Base-by-base conservation (phyloP, 2,797 vertebrate genomes). In the Rhinichthys osculus region DNA sequence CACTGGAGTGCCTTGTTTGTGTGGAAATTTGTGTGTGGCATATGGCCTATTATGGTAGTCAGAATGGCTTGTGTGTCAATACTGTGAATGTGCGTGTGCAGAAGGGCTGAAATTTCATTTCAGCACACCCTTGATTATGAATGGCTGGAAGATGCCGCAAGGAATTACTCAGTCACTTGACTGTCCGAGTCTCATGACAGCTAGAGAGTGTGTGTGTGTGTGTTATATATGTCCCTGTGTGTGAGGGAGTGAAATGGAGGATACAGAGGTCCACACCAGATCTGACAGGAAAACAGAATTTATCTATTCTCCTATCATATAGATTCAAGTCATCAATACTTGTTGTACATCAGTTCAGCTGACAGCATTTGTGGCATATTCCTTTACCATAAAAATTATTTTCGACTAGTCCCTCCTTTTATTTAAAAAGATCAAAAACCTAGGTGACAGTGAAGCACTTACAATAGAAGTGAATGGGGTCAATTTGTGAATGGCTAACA, bases 41-140 rank as follows among this genome's bases (percentile, higher is more conserved):
- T 72, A 54, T 82, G 50, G 27, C 38, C 62, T 78, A 73, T 78
- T 86, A 84, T 64, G 35, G 5, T 77, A n/a, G 72, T 71, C 52
- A n/a, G 81, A 66, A 33, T 27, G 44, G 33, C 33, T 77, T 77
- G 47, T 8, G 40, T 71, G 73, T 66, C 73, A 74, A 79, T 78
- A 74, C 13, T 71, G 17, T 79, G 57, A 54, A 54, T 77, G 30
- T 82, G 84, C 33, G 38, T 83, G 70, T 59, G 59, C 78, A 52
- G 33, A 19, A 67, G n/a, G 67, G 50, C 89, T 90, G 84, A 87
- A 88, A 92, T 91, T 86, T 90, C 67, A 91, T 90, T 92, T 91
- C 90, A 87, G 89, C 88, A 91, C 85, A 90, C 78, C 90, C 88
- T 88, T 89, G 89, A 93, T 93, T 91, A 92, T 88, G 91, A 90